Base-by-base conservation (phyloP, 2,113 vertebrate species). In the Rhineura floridana region DNA sequence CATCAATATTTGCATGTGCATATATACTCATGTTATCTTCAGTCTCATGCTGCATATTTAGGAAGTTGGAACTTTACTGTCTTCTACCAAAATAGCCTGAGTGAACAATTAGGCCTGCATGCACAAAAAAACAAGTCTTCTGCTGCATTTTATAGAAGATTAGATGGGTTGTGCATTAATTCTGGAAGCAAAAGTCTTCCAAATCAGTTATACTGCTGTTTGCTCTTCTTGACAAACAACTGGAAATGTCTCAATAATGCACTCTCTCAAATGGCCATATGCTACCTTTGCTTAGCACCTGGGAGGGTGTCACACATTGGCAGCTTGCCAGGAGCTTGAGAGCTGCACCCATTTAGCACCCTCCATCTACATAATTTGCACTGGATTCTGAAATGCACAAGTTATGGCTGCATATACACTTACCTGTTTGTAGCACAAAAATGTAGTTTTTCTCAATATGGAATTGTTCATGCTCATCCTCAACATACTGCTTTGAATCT, bases 11-110 rank as follows among this genome's bases (percentile, higher is more conserved):
- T 93, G 93, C 85, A 7, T 0, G 88, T 93, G 92, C 83, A 52
- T 83, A 89, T 46, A 86, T 55, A 87, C 90, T 84, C 89, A 52
- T 88, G 62, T 63, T 88, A 76, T 86, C 91, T 91, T 83, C 91
- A 59, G 1, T 89, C 92, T 78, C 90, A 90, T 90, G 80, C 90
- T 86, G 33, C 0, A 1, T 69, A 83, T 89, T 94, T 91, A 93
- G 92, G 65, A 85, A 89, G 65, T 87, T 85, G 86, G 91, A 90
- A 91, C 94, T 93, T 95, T 95, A 96, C 95, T 93, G 93, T 86
- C 70, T 83, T 10, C 1, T 23, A 81, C 25, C 17, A 52, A 77
- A 88, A 76, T 0, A 62, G 0, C 30, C 50, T 0, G n/a, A 3
- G 0, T 85, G 82, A 69, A n/a, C 83, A 69, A 83, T 0, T 2